Evolutionary conservation across 2,888 invertebrate species (phyloP).

Genomic region (Aphidius colemani): DNA sequence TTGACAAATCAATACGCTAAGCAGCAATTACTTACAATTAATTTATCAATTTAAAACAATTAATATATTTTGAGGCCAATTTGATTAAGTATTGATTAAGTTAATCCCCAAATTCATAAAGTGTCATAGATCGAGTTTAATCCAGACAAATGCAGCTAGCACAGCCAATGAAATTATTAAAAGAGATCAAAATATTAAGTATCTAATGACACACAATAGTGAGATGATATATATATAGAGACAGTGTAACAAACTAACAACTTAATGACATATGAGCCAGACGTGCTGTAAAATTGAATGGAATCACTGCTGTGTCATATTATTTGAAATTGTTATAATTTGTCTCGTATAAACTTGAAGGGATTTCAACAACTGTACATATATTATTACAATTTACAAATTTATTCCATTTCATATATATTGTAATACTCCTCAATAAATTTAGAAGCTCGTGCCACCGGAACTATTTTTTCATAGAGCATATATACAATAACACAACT

Average conservation of each 20-base stretch:
- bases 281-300: slow-evolving; percentile 30
- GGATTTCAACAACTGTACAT: no score
- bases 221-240: no score
- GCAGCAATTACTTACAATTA: neutral
- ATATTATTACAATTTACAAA: no score
- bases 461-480: slow-evolving; percentile 20
- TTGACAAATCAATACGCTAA: neutral
- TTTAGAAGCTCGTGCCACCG: slow-evolving; percentile 34
- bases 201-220: no score
- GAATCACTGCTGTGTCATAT: slow-evolving; percentile 51
- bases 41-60: neutral
- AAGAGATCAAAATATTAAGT: no score
- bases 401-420: neutral
- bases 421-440: slow-evolving; percentile 17
- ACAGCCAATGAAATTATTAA: no score
- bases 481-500: no score
- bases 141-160: slow-evolving; percentile 8
- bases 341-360: slow-evolving; percentile 34
- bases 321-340: slow-evolving; percentile 44
- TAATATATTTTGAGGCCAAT: no score
- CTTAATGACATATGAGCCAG: no score
- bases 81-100: neutral
- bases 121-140: slow-evolving; percentile 22
- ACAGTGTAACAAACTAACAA: no score
- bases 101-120: slow-evolving; percentile 18